Evolutionary conservation across 2,113 vertebrate genomes (phyloP), one percentile per base, ranked within the genome.

Genomic region (Turdus rufiventris): DNA sequence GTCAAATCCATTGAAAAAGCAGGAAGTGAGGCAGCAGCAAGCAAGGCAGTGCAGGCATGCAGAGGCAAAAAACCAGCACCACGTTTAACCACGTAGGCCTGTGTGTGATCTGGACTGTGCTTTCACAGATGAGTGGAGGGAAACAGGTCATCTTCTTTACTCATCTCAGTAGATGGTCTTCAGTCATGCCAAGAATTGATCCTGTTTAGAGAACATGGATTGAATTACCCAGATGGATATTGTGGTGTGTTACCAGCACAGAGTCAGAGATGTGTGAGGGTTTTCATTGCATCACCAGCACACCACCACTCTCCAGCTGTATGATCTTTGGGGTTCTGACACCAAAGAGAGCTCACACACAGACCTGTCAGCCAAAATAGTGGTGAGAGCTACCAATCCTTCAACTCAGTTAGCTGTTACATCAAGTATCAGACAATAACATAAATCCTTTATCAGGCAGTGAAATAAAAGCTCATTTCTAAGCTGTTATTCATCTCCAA

Each of bases 1-100:
- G 60, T 56, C 51, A 78, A 34, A 82, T 9, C 34, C 62, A 45
- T 18, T 40, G 48, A 33, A 62, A 84, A 53, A 81, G 29, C 57
- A 78, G 87, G 45, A 94, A 82, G 21, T 0, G 2, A 81, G 40
- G 47, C 60, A 62, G 83, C 28, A 83, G 19, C 33, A 51, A 4
- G 6, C 12, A 38, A 61, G 38, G 9, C 28, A 53, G 47, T 5
- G 8, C 26, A 53, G 36, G 36, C 72, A 51, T 1, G 17, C 43
- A 20, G 53, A 43, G 34, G 21, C 47, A 77, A 54, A 60, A 67
- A 19, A 1, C 7, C 72, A 62, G 12, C 36, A 33, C 25, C 34
- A 14, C 1, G 0, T 34, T 62, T 86, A 40, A 42, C 5, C 4
- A 57, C 0, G 0, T 25, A 11, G 20, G 38, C 12, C 18, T 29